Evolutionary conservation across 2,888 invertebrate genomes (phyloP).

Genomic region (Colletes collaris): DNA sequence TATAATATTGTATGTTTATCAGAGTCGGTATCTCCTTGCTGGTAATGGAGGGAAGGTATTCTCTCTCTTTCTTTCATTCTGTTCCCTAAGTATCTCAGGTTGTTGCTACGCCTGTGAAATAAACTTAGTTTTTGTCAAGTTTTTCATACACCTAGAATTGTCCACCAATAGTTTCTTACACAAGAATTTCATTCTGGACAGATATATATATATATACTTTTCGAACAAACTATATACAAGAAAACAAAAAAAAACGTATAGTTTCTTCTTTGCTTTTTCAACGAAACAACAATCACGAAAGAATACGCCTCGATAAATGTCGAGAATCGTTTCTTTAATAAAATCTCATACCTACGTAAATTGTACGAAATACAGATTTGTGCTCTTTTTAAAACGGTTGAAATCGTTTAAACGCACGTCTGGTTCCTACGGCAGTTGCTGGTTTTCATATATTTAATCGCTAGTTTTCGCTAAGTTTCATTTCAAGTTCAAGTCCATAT

Average conservation of each 20-base stretch:
- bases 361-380: conserved; percentile 37
- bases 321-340: conserved; percentile 47
- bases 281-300: conserved; percentile 5
- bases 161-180: conserved; percentile 20
- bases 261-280: neutral
- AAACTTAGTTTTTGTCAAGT: conserved; percentile 75
- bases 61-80: conserved; percentile 75
- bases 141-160: conserved; percentile 49
- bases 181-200: conserved; percentile 10
- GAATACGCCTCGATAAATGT: conserved; percentile 1
- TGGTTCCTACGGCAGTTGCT: conserved; percentile 78
- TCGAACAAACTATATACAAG: conserved; percentile 17
- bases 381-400: conserved; percentile 41
- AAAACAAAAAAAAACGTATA: conserved; percentile 13
- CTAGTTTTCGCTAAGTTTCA: conserved; percentile 25
- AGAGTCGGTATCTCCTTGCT: conserved; percentile 73
- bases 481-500: conserved; percentile 42
- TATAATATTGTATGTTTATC: conserved; percentile 57
- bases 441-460: conserved; percentile 68
- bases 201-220: conserved; percentile 6
- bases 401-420: conserved; percentile 50
- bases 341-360: conserved; percentile 68
- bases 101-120: conserved; percentile 80
- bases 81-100: conserved; percentile 76
- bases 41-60: conserved; percentile 72